Base-by-base conservation (phyloP, 2,888 invertebrate genomes). In the Argyra leucocephala region DNA sequence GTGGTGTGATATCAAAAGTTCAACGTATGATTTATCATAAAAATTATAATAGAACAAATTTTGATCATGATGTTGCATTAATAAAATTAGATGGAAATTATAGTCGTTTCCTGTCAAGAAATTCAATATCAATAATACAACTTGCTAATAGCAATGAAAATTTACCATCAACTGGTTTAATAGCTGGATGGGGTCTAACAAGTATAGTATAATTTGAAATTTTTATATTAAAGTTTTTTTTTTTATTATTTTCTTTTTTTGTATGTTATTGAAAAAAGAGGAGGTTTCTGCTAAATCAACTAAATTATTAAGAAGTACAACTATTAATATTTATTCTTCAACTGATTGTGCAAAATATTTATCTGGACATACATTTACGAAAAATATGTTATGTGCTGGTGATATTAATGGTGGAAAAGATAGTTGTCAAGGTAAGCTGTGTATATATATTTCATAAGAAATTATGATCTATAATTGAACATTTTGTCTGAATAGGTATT, bases 111-210 rank as follows among this genome's bases (percentile, higher is more conserved):
- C 15, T 48, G 18, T 48, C 48, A 12, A 48, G 48, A 48, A 48
- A 48, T 48, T 48, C 48, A 15, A 48, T 48, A 3, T 48, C 48
- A 18, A 18, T 15, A 12, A 48, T 48, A 12, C 48, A 15, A 18
- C 18, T 48, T 12, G 48, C 48, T 12, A 18, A 6, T 48, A 5
- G 18, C 3, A 18, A 18, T 18, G 48, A 48, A 48, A n/a, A 2
- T 18, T 18, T 48, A 15, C 22, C 22, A 59, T 23, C 22, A 22
- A 59, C 23, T 15, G 63, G 23, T 26, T n/a, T 57, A 12, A 61
- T 63, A 24, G 26, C 60, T 48, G 66, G 66, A 1, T 66, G 66
- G 66, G 66, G 66, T 59, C 26, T 60, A 12, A 57, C 31, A 10
- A 26, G 6, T 15, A 57, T 26, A 24, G 61, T 58, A 7, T 58